Evolutionary conservation across 2,113 vertebrate species (phyloP).

Genomic region (Zapus hudsonius): DNA sequence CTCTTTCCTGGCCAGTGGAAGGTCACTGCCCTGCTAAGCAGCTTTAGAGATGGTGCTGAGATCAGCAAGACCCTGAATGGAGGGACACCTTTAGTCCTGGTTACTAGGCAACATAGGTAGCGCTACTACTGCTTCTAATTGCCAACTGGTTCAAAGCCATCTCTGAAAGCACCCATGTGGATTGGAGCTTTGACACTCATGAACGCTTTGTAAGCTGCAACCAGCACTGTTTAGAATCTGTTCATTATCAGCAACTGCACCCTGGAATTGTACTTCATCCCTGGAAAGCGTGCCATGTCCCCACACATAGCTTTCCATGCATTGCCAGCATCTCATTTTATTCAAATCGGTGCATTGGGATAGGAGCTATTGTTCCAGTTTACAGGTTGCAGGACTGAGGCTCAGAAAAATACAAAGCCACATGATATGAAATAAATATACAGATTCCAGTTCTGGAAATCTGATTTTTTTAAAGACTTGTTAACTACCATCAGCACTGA

Average conservation of each 20-base stretch:
- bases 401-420: background rate
- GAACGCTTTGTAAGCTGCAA: background rate
- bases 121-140: background rate
- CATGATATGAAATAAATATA: background rate
- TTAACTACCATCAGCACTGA: too few relatives aligned
- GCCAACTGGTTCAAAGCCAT: background rate
- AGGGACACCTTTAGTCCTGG: background rate
- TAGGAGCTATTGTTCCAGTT: background rate
- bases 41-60: background rate
- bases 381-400: background rate
- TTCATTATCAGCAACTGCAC: background rate
- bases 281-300: rapidly evolving
- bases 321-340: background rate
- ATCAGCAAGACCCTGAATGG: background rate
- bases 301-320: background rate
- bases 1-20: background rate
- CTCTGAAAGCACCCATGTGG: background rate
- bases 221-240: background rate
- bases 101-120: background rate
- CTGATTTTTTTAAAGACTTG: background rate
- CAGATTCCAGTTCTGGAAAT: background rate
- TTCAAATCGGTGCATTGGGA: background rate
- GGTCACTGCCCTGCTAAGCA: background rate
- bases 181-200: background rate
- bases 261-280: background rate